Conservation (phyloP, 2,888 invertebrate genomes). For the Spilarctia lutea region DNA sequence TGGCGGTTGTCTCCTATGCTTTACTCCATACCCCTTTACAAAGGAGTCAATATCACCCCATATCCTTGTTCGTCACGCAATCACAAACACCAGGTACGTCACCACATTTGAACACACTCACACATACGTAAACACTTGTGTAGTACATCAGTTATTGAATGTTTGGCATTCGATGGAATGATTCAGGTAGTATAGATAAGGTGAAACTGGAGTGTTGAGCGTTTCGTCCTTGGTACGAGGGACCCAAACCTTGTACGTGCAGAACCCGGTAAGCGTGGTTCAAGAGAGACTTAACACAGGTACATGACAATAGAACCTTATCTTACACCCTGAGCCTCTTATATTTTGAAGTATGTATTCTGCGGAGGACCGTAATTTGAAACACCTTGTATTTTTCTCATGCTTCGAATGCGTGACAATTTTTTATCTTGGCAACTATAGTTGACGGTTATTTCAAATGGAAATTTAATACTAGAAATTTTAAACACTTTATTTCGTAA, state of each 20-base stretch:
- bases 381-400: background rate
- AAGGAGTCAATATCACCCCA: constrained; percentile 20
- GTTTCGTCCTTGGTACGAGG: background rate
- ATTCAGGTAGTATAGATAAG: background rate
- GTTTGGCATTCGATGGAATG: constrained; percentile 12
- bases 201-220: background rate
- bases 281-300: constrained; percentile 1
- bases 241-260: background rate
- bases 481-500: background rate
- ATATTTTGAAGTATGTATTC: constrained; percentile 7
- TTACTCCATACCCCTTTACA: constrained; percentile 12
- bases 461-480: background rate
- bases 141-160: constrained; percentile 3
- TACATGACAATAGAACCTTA: constrained; percentile 6
- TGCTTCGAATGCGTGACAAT: background rate
- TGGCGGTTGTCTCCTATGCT: background rate
- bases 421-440: background rate
- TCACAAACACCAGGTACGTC: constrained; percentile 16
- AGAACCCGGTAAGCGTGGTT: background rate
- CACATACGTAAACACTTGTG: background rate
- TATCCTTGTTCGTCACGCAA: constrained; percentile 14
- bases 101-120: background rate
- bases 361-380: background rate
- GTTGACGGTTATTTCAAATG: background rate
- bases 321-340: background rate